phyloP scores from a whole-genome alignment of 2,113 vertebrate genomes.

The Tretioscincus oriximinensis region DNA sequence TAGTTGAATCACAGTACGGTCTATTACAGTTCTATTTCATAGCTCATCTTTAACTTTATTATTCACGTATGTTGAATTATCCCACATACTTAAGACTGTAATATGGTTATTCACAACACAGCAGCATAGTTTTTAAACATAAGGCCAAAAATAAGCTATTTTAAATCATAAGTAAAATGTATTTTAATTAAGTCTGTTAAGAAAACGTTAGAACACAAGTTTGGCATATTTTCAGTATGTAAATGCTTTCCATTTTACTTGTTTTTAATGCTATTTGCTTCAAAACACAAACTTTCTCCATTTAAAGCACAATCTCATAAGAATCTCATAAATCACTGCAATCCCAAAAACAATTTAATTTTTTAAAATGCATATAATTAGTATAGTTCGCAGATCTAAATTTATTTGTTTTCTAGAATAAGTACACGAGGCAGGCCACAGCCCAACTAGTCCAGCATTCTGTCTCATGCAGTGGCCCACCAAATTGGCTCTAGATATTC shows the following conservation, averaged over 20 bases:
- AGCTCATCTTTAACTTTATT: conserved; percentile 49
- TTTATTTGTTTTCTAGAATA: no score
- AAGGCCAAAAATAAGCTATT: conserved; percentile 15
- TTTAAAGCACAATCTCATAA: background rate
- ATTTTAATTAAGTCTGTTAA: background rate
- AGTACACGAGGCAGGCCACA: no score
- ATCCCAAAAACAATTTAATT: background rate
- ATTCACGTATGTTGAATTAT: conserved; percentile 49
- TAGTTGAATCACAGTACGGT: background rate
- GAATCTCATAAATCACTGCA: background rate
- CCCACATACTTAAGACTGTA: conserved; percentile 51
- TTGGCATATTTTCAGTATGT: background rate
- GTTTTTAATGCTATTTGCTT: background rate
- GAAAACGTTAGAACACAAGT: background rate
- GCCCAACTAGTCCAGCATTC: no score
- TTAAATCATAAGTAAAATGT: background rate
- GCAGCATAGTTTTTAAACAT: conserved; percentile 41
- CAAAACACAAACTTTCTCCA: background rate
- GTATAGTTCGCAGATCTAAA: no score
- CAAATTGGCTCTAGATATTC: no score
- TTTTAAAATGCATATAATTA: background rate
- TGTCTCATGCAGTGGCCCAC: no score
- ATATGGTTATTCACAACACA: conserved; percentile 15
- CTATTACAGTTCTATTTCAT: conserved; percentile 45
- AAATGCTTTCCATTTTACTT: background rate